A percentile compares a stretch with the other conserved stretches of the same genome.
phyloP scores from a whole-genome alignment of 2,797 vertebrate genomes.

The Streptopelia turtur region DNA sequence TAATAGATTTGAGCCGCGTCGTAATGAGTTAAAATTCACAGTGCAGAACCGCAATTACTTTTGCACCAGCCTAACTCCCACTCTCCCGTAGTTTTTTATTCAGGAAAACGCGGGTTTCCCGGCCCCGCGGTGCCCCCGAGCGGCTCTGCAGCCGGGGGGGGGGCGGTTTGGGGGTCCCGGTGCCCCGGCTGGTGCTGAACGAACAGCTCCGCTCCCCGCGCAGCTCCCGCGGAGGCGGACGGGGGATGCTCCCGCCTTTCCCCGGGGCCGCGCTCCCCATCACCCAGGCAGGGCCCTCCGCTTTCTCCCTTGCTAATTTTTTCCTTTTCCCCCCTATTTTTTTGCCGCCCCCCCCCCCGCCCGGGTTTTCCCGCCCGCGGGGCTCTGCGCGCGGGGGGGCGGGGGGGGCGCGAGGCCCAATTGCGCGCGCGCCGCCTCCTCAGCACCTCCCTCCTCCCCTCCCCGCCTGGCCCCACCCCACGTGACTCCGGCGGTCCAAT shows the following conservation, averaged over 20 bases:
- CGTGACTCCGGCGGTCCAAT: constrained; percentile 87
- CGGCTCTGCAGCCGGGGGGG: no score
- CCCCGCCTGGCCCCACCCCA: constrained; percentile 75
- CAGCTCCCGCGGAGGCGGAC: background rate
- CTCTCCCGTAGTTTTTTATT: no score
- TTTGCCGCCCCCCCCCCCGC: no score
- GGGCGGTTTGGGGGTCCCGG: background rate
- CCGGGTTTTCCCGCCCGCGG: background rate
- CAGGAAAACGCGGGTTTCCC: no score
- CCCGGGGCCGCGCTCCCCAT: background rate
- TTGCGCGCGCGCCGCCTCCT: background rate
- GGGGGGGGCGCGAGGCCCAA: background rate
- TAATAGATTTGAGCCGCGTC: no score
- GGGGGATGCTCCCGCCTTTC: background rate
- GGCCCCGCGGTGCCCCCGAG: no score
- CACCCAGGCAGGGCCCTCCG: background rate
- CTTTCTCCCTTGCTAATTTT: background rate
- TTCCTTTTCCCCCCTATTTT: background rate
- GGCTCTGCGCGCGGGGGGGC: background rate
- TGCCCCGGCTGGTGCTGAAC: constrained; percentile 72
- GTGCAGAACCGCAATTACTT: no score
- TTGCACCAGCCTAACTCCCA: no score
- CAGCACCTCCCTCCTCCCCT: constrained; percentile 24
- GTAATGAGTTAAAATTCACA: no score
- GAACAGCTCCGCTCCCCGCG: constrained; percentile 76